Evolutionary conservation across 2,888 invertebrate genomes (phyloP), one percentile per base, ranked within the genome.

Genomic region (Harpalus rufipes): DNA sequence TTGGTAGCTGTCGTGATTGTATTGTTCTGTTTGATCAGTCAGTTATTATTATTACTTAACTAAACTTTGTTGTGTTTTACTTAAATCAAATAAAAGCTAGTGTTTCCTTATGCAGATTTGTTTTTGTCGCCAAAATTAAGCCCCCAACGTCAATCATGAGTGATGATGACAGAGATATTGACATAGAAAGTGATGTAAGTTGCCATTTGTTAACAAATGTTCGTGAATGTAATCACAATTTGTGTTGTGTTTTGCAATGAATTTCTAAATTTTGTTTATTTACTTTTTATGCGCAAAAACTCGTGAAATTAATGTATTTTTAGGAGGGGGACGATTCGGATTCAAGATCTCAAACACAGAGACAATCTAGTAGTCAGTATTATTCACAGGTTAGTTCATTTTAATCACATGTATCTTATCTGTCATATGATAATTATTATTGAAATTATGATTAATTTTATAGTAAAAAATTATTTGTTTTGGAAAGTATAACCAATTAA

Each of bases 141-240:
- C 21, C 12, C 25, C 56, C 78, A 41, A 41, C 59, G 12, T 61
- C 65, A 84, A 84, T 78, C 84, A 97, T 98, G 97, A 97, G 97
- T 92, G 98, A 98, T 92, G 98, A 98, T 92, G 98, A 98, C 91
- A 94, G 97, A 89, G 97, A 98, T 92, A 96, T 97, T 91, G 98
- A 98, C 92, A 96, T 97, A 90, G 97, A 97, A 93, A 98, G 97
- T 93, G 97, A 97, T 93, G 97, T 97, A 93, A 94, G 96, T 85
- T 89, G 87, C 74, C 80, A 84, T 76, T 76, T 59, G 51, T 83
- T 83, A 84, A 84, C 61, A 85, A 83, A 81, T 81, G 25, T 78
- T 87, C 63, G 32, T 85, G 78, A 25, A 68, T 68, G 14, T 32
- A 39, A n/a, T 25, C 32, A n/a, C 18, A 18, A 86, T 61, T 16